These are phyloP conservation scores for Ciconia boyciana DNA, from an alignment of 2,113 vertebrate species.

Conservation along the genomic window DNA sequence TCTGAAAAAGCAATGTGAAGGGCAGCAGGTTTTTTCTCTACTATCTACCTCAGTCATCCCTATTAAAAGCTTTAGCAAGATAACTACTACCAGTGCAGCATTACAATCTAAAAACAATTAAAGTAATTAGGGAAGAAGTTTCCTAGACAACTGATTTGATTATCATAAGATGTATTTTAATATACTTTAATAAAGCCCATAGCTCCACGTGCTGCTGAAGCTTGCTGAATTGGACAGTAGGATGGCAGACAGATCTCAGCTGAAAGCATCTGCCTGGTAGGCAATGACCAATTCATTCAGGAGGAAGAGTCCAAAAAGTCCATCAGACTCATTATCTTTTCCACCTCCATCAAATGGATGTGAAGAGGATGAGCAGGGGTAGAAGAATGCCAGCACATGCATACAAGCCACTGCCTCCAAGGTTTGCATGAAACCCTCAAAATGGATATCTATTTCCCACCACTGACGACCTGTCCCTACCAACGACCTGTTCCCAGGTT, in stretches of 20 bases:
- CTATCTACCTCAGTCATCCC: background rate
- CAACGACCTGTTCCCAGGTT: background rate
- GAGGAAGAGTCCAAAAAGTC: background rate
- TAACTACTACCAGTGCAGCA: background rate
- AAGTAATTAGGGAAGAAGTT: background rate
- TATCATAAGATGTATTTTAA: background rate
- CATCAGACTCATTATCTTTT: background rate
- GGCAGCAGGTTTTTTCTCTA: background rate
- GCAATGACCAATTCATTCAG: background rate
- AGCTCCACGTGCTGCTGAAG: background rate
- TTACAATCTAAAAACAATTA: background rate
- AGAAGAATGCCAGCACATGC: background rate
- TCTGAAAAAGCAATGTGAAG: background rate
- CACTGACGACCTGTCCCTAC: background rate
- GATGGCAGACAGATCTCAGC: background rate
- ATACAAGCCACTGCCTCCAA: background rate
- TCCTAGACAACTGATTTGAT: background rate
- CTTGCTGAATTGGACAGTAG: background rate
- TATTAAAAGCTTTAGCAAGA: background rate
- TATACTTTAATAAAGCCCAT: background rate
- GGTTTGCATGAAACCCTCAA: background rate
- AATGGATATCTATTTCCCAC: background rate
- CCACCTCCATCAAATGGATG: accelerated
- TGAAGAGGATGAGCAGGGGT: background rate
- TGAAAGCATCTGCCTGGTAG: background rate